Evolutionary conservation across 2,797 vertebrate genomes (phyloP).

Genomic region (Lophotriccus pileatus): DNA sequence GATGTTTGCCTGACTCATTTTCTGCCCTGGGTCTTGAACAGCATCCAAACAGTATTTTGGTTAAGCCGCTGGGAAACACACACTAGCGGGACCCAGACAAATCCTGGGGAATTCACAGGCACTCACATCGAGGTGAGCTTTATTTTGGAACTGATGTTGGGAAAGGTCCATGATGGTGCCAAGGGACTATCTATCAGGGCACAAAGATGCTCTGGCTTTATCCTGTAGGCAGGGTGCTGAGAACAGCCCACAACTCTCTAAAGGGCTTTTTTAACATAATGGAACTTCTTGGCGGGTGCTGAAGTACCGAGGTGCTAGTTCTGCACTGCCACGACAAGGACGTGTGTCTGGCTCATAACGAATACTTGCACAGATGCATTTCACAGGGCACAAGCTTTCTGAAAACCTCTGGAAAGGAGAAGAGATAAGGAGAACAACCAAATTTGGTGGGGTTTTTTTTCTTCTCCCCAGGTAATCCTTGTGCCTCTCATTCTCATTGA

Average conservation of each 20-base stretch:
- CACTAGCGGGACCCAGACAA: not conserved
- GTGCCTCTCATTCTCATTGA: not conserved
- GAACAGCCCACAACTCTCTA: not conserved
- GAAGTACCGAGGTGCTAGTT: not conserved
- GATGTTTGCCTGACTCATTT: not conserved
- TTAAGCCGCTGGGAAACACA: not conserved
- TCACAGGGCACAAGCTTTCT: not conserved
- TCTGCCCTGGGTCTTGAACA: not conserved
- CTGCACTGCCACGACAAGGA: not conserved
- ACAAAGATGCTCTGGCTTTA: not conserved
- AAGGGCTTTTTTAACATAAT: not conserved
- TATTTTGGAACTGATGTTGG: not conserved
- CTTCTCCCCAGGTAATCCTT: not conserved
- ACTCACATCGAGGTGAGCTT: not conserved
- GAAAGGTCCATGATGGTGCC: not conserved
- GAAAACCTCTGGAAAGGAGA: not conserved
- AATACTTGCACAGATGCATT: not conserved
- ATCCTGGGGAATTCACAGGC: not conserved
- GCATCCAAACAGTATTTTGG: not conserved
- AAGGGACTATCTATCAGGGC: not conserved
- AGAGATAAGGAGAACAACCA: not conserved
- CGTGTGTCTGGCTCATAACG: not conserved
- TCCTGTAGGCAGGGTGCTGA: not conserved
- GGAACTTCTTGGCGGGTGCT: not conserved
- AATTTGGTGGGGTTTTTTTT: not conserved